Base-by-base conservation (phyloP, 30 jellyfish, hydroid and myxozoan genomes). In the Nemopilema nomurai region DNA sequence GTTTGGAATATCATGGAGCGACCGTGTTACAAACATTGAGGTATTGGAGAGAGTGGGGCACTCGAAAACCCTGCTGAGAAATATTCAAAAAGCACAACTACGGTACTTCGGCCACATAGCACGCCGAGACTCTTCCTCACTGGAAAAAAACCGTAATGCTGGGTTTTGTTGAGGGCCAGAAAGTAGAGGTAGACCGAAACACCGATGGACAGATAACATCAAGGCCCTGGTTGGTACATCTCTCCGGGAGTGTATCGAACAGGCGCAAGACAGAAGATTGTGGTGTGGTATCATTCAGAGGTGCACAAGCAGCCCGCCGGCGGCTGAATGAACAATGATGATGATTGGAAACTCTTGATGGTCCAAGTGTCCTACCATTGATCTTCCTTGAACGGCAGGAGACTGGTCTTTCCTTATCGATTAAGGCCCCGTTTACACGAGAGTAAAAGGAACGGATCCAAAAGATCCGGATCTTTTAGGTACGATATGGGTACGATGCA, bases 21-120 rank as follows among this genome's bases (percentile, higher is more conserved):
- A 21, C 23, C 33, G 33, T 16, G 33, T 17, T 17, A 68, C 78
- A 17, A 68, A 68, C 50, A 26, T 19, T 17, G 21, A 16, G 51
- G 50, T 68, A 16, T 41, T 68, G 50, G 78, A 9, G 50, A 21
- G 23, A 26, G 50, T 68, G 50, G 50, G 18, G 23, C 30, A 18
- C 33, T 41, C 50, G 50, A 19, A 21, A 21, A 68, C 21, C 23
- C 50, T 68, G 50, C 33, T 19, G 50, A 68, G 33, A 30, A 68
- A 19, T 41, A 26, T 68, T 26, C 23, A 16, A 26, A 68, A 68
- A 26, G 33, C 51, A 19, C 33, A 68, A 68, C 78, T 68, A 16
- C 21, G 9, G 23, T 68, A 68, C 33, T 68, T 68, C 78, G 49
- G 78, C 21, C 78, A 68, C 78, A 26, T 68, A 26, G 23, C 33